phyloP scores from a whole-genome alignment of 2,797 vertebrate genomes.

The Mus spretus region DNA sequence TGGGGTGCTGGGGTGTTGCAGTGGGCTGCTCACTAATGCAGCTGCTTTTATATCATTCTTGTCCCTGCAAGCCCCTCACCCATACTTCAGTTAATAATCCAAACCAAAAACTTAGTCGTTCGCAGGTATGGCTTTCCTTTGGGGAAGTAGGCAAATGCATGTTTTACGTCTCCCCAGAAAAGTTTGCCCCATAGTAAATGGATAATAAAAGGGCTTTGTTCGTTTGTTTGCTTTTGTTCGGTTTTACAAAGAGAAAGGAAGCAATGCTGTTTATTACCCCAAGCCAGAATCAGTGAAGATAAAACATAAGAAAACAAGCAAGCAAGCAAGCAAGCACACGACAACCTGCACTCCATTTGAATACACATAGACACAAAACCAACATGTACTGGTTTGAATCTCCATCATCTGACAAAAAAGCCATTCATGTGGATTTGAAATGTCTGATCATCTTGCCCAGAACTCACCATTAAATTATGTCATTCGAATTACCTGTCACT shows the following conservation, averaged over 20 bases:
- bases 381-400: constrained; percentile 13
- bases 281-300: not conserved
- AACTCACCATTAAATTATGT: constrained; percentile 70
- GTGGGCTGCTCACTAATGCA: not conserved
- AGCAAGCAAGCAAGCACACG: not conserved
- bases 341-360: not conserved
- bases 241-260: not conserved
- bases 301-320: not conserved
- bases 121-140: not conserved
- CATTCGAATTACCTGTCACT: constrained; percentile 81
- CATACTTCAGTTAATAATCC: not conserved
- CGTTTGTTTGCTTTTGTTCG: not conserved
- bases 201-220: not conserved
- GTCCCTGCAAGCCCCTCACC: not conserved
- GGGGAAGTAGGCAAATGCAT: not conserved
- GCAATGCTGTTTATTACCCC: not conserved
- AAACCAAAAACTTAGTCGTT: not conserved
- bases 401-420: constrained; percentile 35
- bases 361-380: not conserved
- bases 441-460: constrained; percentile 80
- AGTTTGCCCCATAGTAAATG: not conserved
- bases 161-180: not conserved
- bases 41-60: not conserved
- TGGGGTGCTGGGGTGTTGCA: not conserved
- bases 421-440: constrained; percentile 73